Percentiles rank a stretch among this genome's conserved stretches.
These are phyloP conservation scores for Tyria jacobaeae DNA, from an alignment of 2,888 invertebrate genomes.

Conservation along the genomic window DNA sequence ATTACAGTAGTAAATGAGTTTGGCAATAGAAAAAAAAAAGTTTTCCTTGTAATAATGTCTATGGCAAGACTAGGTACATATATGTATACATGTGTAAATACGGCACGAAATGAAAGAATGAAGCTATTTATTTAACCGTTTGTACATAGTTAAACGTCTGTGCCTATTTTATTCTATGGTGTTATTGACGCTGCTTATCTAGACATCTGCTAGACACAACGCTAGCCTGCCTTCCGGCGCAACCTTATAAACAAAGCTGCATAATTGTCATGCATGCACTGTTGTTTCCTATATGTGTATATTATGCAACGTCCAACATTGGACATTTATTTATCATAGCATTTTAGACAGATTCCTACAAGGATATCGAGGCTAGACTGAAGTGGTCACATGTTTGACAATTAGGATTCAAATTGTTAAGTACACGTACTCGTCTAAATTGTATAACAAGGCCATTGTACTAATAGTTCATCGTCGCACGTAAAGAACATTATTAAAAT, in stretches of 20 bases:
- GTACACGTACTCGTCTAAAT: conserved; percentile 12
- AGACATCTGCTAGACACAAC: conserved; percentile 35
- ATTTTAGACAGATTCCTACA: conserved; percentile 4
- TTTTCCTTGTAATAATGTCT: no score
- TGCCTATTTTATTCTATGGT: background rate
- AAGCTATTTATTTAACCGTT: no score
- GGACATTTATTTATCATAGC: background rate
- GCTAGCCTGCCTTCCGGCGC: conserved; percentile 12
- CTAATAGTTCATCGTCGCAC: background rate
- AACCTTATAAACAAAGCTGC: conserved; percentile 29
- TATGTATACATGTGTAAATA: no score
- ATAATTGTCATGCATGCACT: conserved; percentile 33
- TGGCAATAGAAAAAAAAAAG: no score
- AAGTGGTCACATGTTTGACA: conserved; percentile 8
- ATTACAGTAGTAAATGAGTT: no score
- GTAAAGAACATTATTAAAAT: background rate
- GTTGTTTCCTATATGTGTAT: conserved; percentile 32
- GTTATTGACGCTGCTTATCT: conserved; percentile 18
- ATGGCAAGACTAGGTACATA: no score
- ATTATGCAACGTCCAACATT: background rate
- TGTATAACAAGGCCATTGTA: conserved; percentile 18
- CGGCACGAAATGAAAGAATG: no score
- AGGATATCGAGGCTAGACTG: conserved; percentile 6
- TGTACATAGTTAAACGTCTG: background rate
- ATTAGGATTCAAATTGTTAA: conserved; percentile 12